Conservation (phyloP, 2,113 vertebrate genomes). For the Passer domesticus region DNA sequence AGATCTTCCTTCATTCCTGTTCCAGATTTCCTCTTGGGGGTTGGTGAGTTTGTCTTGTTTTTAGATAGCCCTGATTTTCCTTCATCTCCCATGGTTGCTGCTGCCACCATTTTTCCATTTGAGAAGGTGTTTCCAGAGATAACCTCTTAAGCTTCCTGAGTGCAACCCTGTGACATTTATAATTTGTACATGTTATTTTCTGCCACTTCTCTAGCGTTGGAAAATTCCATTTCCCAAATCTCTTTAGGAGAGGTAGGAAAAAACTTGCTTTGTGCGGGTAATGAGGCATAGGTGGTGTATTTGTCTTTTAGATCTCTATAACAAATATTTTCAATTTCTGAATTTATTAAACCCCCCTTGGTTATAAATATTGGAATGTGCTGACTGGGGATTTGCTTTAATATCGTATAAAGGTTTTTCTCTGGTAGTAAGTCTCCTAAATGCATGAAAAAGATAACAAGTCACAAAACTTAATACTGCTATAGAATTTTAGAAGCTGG, state of each 20-base stretch:
- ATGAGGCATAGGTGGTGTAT: not conserved
- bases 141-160: conserved; percentile 32
- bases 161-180: not conserved
- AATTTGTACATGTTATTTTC: conserved; percentile 21
- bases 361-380: not conserved
- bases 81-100: not conserved
- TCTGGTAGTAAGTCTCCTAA: not conserved
- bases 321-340: not conserved
- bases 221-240: conserved; percentile 56
- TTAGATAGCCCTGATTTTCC: not conserved
- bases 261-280: not conserved
- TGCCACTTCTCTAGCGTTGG: not conserved
- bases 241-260: not conserved
- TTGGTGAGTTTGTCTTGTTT: not conserved
- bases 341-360: not conserved
- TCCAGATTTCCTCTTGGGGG: not conserved
- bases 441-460: not conserved
- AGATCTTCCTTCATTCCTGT: not conserved
- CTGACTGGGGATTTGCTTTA: not conserved
- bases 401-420: not conserved
- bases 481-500: not conserved
- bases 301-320: not conserved
- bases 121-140: conserved; percentile 47
- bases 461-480: not conserved
- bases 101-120: conserved; percentile 10